phyloP scores from a whole-genome alignment of 2,797 vertebrate species.

The Novumbra hubbsi region DNA sequence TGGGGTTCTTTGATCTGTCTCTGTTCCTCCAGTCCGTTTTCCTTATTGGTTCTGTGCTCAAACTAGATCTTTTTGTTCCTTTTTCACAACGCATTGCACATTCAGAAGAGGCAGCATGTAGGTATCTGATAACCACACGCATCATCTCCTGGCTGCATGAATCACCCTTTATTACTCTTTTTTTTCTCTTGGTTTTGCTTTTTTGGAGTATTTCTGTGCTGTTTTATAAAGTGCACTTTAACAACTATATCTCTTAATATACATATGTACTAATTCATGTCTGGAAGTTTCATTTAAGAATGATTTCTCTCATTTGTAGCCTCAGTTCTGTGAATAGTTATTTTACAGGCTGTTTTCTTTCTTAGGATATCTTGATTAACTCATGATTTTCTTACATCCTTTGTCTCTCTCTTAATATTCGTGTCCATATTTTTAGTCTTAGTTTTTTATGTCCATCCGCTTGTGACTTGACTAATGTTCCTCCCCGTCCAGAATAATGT shows the following conservation, averaged over 20 bases:
- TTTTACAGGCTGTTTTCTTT: constrained; percentile 10
- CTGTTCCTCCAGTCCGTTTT: constrained; percentile 66
- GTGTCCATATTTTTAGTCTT: constrained; percentile 10
- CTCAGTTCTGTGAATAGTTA: constrained; percentile 29
- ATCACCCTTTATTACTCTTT: constrained; percentile 49
- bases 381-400: constrained; percentile 28
- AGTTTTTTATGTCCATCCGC: constrained; percentile 35
- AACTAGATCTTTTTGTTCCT: constrained; percentile 71
- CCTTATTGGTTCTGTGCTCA: constrained; percentile 66
- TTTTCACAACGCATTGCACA: constrained; percentile 74
- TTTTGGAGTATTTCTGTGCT: constrained; percentile 35
- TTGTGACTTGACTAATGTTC: constrained; percentile 37
- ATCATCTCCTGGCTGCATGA: constrained; percentile 63
- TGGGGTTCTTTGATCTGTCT: constrained; percentile 56
- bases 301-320: constrained; percentile 24
- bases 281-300: constrained; percentile 19
- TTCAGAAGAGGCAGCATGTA: constrained; percentile 78
- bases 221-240: constrained; percentile 21
- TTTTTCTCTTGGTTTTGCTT: constrained; percentile 44
- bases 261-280: constrained; percentile 8
- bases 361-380: constrained; percentile 28
- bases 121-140: constrained; percentile 63
- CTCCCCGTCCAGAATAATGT: constrained; percentile 59
- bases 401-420: constrained; percentile 26
- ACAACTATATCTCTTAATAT: constrained; percentile 24